These are phyloP conservation scores for Psittacus erithacus DNA, from an alignment of 2,113 vertebrate genomes.

Conservation along the genomic window DNA sequence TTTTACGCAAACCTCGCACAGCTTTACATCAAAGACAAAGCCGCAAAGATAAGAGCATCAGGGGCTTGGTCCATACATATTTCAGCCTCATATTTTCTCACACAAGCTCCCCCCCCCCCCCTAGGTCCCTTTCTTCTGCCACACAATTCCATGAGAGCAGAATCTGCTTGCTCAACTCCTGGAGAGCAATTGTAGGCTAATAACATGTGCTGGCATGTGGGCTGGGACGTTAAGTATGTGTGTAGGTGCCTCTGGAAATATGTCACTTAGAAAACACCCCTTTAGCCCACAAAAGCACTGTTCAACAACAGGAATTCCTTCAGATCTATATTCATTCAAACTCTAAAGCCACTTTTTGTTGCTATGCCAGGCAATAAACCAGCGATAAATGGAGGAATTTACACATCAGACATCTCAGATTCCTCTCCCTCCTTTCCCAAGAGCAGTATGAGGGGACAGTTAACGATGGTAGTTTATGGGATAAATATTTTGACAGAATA, in stretches of 20 bases:
- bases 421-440: slow-evolving; percentile 39
- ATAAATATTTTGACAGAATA: slow-evolving; percentile 57
- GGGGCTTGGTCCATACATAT: background rate
- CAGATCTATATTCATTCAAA: slow-evolving; percentile 10
- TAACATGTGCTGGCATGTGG: slow-evolving; percentile 34
- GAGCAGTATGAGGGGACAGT: slow-evolving; percentile 23
- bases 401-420: slow-evolving; percentile 23
- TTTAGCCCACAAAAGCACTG: background rate
- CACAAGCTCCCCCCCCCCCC: too few relatives aligned
- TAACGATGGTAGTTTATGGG: background rate
- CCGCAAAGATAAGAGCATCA: background rate
- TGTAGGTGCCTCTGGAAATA: slow-evolving; percentile 51
- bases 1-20: background rate
- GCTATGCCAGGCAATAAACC: slow-evolving; percentile 40
- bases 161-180: slow-evolving; percentile 14
- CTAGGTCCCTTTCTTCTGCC: background rate
- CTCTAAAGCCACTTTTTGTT: slow-evolving; percentile 26
- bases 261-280: slow-evolving; percentile 48
- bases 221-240: slow-evolving; percentile 4
- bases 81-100: background rate
- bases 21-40: background rate
- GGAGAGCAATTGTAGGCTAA: slow-evolving; percentile 2
- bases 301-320: slow-evolving; percentile 29
- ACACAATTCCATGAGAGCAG: background rate
- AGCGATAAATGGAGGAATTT: slow-evolving; percentile 37